These are phyloP conservation scores for Semotilus atromaculatus DNA, from an alignment of 2,797 vertebrate genomes.

Conservation along the genomic window DNA sequence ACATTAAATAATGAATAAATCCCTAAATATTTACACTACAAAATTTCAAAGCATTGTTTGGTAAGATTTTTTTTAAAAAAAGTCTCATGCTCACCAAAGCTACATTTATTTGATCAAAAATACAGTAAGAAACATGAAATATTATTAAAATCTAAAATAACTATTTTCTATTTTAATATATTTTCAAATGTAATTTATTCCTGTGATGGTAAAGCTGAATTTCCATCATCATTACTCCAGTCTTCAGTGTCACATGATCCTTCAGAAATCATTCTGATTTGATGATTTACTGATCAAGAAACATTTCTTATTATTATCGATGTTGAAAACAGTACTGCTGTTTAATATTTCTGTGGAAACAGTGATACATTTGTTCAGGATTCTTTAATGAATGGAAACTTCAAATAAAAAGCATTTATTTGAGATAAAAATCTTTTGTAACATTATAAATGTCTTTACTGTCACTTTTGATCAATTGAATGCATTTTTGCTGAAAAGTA, in stretches of 20 bases:
- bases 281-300: not conserved
- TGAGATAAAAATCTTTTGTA: not conserved
- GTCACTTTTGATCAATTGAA: constrained; percentile 3
- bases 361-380: not conserved
- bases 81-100: not conserved
- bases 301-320: too few species aligned
- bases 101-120: constrained; percentile 12
- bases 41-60: not conserved
- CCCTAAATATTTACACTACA: not conserved
- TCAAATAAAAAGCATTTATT: not conserved
- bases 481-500: not conserved
- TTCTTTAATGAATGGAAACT: not conserved
- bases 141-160: too few species aligned
- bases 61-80: not conserved
- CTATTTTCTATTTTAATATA: not conserved
- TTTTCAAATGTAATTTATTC: not conserved
- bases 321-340: not conserved
- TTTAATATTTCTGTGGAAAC: not conserved
- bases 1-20: not conserved
- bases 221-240: not conserved
- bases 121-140: not conserved
- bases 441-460: not conserved
- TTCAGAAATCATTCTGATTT: not conserved
- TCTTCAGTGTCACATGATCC: not conserved
- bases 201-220: not conserved